Percentiles rank a stretch among this genome's conserved stretches.
Conservation (phyloP, 2,888 invertebrate species). For the Dione juno region DNA sequence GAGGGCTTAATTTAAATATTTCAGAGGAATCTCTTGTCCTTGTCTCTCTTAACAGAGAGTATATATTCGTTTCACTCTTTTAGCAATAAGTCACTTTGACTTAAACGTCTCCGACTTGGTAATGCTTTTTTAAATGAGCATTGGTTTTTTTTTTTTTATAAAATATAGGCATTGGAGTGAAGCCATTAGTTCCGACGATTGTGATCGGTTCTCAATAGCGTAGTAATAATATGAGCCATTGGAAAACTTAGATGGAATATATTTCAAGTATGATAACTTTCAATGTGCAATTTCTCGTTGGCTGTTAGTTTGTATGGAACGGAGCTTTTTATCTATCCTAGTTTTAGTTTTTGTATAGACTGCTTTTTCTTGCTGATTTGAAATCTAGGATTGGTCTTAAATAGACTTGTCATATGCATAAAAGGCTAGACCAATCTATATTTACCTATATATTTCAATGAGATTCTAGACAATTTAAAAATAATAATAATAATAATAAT, state of each 20-base stretch:
- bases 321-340: not conserved
- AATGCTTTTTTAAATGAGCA: constrained; percentile 79
- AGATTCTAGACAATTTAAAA: too few relatives aligned
- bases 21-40: constrained; percentile 58
- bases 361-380: not conserved
- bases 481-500: too few relatives aligned
- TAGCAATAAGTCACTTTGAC: constrained; percentile 70
- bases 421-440: too few relatives aligned
- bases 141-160: constrained; percentile 55
- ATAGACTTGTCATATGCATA: not conserved
- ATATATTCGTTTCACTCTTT: constrained; percentile 55
- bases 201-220: constrained; percentile 32
- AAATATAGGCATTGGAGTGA: constrained; percentile 58
- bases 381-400: not conserved
- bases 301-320: constrained; percentile 15
- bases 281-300: constrained; percentile 20
- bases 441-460: too few relatives aligned
- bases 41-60: constrained; percentile 38
- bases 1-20: constrained; percentile 81
- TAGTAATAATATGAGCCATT: constrained; percentile 25
- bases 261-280: constrained; percentile 26
- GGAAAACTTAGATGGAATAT: constrained; percentile 26
- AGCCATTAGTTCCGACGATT: constrained; percentile 57
- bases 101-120: constrained; percentile 42
- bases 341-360: constrained; percentile 1